Percentiles rank a stretch among this genome's conserved stretches.
These are phyloP conservation scores for Peromyscus polionotus DNA, from an alignment of 2,113 vertebrate genomes.

Conservation along the genomic window DNA sequence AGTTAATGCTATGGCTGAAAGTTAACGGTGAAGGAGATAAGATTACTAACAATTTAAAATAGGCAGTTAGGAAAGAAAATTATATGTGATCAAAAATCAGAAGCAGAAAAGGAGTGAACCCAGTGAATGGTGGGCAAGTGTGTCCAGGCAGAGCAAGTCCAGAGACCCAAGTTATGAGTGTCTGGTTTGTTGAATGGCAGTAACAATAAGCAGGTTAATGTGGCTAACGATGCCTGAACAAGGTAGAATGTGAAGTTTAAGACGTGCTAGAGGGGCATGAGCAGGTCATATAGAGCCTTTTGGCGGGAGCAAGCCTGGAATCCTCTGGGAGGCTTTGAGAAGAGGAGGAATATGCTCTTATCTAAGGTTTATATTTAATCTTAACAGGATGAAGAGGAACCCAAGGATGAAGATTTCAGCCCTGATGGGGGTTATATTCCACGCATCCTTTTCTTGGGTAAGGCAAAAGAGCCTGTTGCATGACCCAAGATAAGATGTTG, in stretches of 20 bases:
- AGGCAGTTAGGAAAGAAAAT: slow-evolving; percentile 26
- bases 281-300: not conserved
- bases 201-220: not conserved
- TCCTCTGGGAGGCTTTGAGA: slow-evolving; percentile 24
- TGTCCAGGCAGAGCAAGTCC: not conserved
- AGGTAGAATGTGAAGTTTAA: not conserved
- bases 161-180: not conserved
- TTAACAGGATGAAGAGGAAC: slow-evolving; percentile 97
- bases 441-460: slow-evolving; percentile 98
- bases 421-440: slow-evolving; percentile 99
- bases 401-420: slow-evolving; percentile 95
- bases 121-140: not conserved
- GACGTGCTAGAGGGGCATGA: not conserved
- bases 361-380: slow-evolving; percentile 30
- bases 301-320: not conserved
- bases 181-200: slow-evolving; percentile 5
- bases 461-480: slow-evolving; percentile 39
- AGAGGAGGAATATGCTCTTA: slow-evolving; percentile 12
- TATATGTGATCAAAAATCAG: slow-evolving; percentile 36
- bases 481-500: not conserved
- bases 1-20: slow-evolving; percentile 10
- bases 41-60: slow-evolving; percentile 25
- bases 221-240: not conserved
- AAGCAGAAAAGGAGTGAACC: not conserved
- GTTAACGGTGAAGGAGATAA: not conserved